phyloP scores from a whole-genome alignment of 2,113 vertebrate genomes.

The Gobiocypris rarus region DNA sequence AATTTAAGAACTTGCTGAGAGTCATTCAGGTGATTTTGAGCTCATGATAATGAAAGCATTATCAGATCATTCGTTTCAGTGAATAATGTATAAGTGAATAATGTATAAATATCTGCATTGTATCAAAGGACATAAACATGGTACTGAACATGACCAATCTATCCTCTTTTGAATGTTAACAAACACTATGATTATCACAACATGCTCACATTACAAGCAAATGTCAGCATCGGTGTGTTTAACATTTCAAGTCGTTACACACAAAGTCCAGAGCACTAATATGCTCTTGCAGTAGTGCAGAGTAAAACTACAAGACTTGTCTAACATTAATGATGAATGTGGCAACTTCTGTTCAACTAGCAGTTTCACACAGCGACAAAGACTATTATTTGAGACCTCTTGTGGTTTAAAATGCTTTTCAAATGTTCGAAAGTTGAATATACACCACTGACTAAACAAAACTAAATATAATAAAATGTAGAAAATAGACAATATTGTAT shows the following conservation, averaged over 20 bases:
- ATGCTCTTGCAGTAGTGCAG: neutral
- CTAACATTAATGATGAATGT: neutral
- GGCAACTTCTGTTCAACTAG: neutral
- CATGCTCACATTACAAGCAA: neutral
- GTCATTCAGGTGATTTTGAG: too few species aligned
- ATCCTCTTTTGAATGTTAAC: neutral
- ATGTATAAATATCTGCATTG: neutral
- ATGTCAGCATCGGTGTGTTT: neutral
- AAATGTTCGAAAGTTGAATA: neutral
- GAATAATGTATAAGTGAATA: neutral
- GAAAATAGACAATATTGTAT: neutral
- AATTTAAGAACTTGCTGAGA: too few species aligned
- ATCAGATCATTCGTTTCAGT: neutral
- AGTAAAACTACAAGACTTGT: neutral
- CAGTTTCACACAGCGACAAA: neutral
- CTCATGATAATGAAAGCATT: neutral
- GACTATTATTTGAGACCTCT: neutral
- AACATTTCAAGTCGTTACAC: neutral
- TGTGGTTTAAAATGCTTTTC: neutral
- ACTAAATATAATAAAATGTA: neutral
- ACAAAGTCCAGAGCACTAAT: neutral
- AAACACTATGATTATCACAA: slow-evolving; percentile 14
- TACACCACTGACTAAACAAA: neutral
- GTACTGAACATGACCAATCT: neutral
- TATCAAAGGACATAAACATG: neutral